phyloP scores from a whole-genome alignment of 2,113 vertebrate species.

The Pomatorhinus ruficollis region DNA sequence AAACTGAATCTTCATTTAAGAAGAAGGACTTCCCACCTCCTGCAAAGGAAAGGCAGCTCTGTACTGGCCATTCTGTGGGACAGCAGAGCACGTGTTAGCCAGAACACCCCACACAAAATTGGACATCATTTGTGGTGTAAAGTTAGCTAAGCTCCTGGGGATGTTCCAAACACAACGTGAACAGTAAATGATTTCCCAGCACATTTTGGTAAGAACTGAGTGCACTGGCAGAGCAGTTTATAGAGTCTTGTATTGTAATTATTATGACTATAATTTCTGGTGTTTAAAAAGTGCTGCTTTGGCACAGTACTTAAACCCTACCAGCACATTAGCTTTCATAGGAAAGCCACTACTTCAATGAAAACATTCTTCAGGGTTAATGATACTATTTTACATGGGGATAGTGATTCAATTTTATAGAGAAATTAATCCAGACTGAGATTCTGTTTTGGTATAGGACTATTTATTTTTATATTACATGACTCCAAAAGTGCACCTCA shows the following conservation, averaged over 20 bases:
- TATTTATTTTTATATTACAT: not conserved
- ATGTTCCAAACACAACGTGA: not conserved
- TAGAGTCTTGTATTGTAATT: not conserved
- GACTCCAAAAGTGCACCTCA: not conserved
- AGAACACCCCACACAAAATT: not conserved
- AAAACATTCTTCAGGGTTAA: not conserved
- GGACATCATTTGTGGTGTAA: not conserved
- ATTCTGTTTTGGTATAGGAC: not conserved
- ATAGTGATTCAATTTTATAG: not conserved
- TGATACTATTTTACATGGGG: not conserved
- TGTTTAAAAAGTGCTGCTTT: not conserved
- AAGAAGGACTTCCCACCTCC: not conserved
- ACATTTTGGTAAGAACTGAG: not conserved
- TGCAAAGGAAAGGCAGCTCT: not conserved
- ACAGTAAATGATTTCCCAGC: not conserved
- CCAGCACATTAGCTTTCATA: not conserved
- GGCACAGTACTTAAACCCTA: not conserved
- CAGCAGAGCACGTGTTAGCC: fast-evolving
- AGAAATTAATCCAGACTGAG: not conserved
- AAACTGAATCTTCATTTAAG: not conserved
- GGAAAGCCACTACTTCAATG: not conserved
- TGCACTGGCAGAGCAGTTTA: not conserved
- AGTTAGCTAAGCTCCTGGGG: not conserved
- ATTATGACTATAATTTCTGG: not conserved
- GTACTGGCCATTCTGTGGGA: not conserved